These are phyloP conservation scores for Drosophila carrolli DNA, from an alignment of 1,140 invertebrate species.

Conservation along the genomic window DNA sequence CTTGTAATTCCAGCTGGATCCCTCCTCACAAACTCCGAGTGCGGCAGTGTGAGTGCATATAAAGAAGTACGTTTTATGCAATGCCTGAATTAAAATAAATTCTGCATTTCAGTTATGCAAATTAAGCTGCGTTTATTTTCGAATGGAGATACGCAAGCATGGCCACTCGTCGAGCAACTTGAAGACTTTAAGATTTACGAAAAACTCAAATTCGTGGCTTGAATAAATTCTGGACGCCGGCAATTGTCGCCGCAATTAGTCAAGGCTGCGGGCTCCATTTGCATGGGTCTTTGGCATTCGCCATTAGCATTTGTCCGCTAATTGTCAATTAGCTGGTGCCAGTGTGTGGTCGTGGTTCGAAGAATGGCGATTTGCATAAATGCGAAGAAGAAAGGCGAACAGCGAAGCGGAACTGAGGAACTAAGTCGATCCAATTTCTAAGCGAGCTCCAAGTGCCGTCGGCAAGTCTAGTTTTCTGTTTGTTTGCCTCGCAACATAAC, in stretches of 20 bases:
- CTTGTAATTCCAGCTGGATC: slow-evolving; percentile 45
- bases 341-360: slow-evolving; percentile 25
- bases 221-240: slow-evolving; percentile 40
- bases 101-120: slow-evolving; percentile 71
- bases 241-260: slow-evolving; percentile 56
- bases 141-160: slow-evolving; percentile 20
- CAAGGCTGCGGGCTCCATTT: slow-evolving; percentile 20
- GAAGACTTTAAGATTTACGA: slow-evolving; percentile 3
- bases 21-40: not conserved
- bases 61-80: slow-evolving; percentile 72
- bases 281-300: slow-evolving; percentile 22
- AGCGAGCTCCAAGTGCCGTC: slow-evolving; percentile 41
- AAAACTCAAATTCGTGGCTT: slow-evolving; percentile 12
- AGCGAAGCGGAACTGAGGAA: not conserved
- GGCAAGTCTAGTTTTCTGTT: slow-evolving; percentile 18
- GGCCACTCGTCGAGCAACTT: slow-evolving; percentile 13
- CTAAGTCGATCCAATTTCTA: not conserved
- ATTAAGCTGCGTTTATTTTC: slow-evolving; percentile 47
- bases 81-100: slow-evolving; percentile 71
- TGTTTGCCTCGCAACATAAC: not conserved
- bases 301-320: slow-evolving; percentile 62
- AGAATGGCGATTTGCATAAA: slow-evolving; percentile 40
- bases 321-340: slow-evolving; percentile 59
- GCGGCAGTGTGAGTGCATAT: slow-evolving; percentile 47
- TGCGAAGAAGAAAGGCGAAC: not conserved